Percentiles rank a stretch among this genome's conserved stretches.
Conservation (phyloP, 2,888 invertebrate genomes). For the Aleiodes leptofemur region DNA sequence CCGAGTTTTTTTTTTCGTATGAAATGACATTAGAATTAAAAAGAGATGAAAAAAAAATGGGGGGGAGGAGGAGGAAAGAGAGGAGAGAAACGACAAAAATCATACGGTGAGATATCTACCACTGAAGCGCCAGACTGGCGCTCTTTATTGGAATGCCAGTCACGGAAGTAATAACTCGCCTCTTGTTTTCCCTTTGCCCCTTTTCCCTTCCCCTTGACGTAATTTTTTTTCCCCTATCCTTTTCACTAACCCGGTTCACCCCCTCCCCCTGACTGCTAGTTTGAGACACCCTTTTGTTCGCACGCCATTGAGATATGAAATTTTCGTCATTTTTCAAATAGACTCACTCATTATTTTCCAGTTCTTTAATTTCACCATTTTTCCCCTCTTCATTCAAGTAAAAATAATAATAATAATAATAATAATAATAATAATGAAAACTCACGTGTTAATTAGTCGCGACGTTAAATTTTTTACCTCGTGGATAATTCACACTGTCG, state of each 20-base stretch:
- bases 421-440: not conserved
- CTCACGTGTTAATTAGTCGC: not conserved
- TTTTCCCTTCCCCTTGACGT: not conserved
- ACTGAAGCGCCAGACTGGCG: conserved; percentile 26
- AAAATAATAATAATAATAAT: not conserved
- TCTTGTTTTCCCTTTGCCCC: not conserved
- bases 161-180: conserved; percentile 38
- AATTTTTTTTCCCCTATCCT: conserved; percentile 1
- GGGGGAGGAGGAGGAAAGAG: not conserved
- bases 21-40: not conserved
- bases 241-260: conserved; percentile 12
- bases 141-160: conserved; percentile 41
- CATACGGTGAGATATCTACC: conserved; percentile 17
- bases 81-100: conserved; percentile 10
- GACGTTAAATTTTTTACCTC: conserved; percentile 5
- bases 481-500: not conserved
- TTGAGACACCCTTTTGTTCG: conserved; percentile 31
- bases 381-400: not conserved
- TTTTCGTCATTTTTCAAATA: conserved; percentile 14
- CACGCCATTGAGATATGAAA: conserved; percentile 19
- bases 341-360: not conserved
- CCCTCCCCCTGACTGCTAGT: not conserved
- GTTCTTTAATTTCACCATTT: not conserved
- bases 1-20: not conserved
- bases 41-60: not conserved